phyloP scores from a whole-genome alignment of 64 coral and sea anemone species.

The Hydrozoanthus tunicans region DNA sequence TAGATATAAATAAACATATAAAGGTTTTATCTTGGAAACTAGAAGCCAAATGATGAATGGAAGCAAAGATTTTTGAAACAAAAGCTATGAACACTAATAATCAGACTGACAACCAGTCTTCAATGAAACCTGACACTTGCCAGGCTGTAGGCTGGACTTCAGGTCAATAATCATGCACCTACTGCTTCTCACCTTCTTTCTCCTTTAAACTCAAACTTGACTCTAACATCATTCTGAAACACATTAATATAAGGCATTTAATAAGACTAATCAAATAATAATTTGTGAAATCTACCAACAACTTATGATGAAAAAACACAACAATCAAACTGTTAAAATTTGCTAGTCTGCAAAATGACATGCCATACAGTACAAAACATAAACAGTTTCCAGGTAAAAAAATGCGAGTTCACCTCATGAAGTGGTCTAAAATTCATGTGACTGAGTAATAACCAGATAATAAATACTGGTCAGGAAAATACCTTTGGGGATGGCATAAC shows the following conservation, averaged over 20 bases:
- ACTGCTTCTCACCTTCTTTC: constrained; percentile 78
- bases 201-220: constrained; percentile 96
- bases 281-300: neutral
- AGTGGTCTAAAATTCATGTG: neutral
- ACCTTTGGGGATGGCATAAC: constrained; percentile 56
- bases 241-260: neutral
- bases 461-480: neutral
- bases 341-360: no score
- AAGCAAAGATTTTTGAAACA: no score
- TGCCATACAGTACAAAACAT: no score
- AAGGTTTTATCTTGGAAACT: no score
- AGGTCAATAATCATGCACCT: no score
- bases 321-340: neutral
- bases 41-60: no score
- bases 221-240: constrained; percentile 81
- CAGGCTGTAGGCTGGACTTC: no score
- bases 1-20: no score
- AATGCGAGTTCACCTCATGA: neutral
- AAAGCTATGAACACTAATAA: no score
- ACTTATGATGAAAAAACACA: neutral
- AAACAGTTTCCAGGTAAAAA: neutral
- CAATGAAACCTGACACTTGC: no score
- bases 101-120: no score
- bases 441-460: neutral
- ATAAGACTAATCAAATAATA: no score